A percentile compares a stretch with the other conserved stretches of the same genome.
These are phyloP conservation scores for Lucilia sericata DNA, from an alignment of 1,140 invertebrate species.

Conservation along the genomic window DNA sequence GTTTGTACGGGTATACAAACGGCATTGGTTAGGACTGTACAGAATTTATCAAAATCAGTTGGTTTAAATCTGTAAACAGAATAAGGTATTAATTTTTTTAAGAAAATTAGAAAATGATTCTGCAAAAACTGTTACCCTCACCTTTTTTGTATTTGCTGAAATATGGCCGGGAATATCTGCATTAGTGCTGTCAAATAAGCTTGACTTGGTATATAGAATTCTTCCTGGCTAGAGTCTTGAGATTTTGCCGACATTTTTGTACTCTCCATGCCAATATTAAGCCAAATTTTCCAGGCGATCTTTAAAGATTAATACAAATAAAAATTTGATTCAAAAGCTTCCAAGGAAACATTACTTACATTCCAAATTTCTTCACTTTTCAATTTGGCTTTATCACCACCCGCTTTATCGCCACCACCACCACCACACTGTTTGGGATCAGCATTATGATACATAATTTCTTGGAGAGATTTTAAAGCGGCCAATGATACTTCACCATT, in stretches of 20 bases:
- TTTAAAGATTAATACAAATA: conserved; percentile 43
- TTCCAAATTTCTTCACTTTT: conserved; percentile 75
- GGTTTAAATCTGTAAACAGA: conserved; percentile 81
- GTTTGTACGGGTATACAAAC: conserved; percentile 85
- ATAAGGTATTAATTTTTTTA: too few relatives aligned
- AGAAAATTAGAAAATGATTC: too few relatives aligned
- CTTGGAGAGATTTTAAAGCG: conserved; percentile 95
- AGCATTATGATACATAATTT: conserved; percentile 79
- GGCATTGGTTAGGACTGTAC: conserved; percentile 80
- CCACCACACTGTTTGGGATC: conserved; percentile 14
- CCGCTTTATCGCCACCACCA: background rate
- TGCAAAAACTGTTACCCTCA: too few relatives aligned
- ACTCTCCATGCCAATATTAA: conserved; percentile 85
- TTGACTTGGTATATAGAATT: conserved; percentile 88
- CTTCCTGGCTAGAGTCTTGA: conserved; percentile 66
- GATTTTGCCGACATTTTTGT: conserved; percentile 76
- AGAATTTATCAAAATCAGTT: conserved; percentile 83
- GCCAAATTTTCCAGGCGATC: conserved; percentile 85
- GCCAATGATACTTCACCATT: conserved; percentile 96
- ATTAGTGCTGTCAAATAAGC: conserved; percentile 92
- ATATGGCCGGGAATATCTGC: conserved; percentile 94
- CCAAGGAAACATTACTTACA: conserved; percentile 66
- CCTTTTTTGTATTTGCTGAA: conserved; percentile 87
- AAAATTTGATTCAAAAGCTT: too few relatives aligned
- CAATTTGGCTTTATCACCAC: conserved; percentile 55